phyloP scores from a whole-genome alignment of 2,113 vertebrate species.

The Pseudois nayaur region DNA sequence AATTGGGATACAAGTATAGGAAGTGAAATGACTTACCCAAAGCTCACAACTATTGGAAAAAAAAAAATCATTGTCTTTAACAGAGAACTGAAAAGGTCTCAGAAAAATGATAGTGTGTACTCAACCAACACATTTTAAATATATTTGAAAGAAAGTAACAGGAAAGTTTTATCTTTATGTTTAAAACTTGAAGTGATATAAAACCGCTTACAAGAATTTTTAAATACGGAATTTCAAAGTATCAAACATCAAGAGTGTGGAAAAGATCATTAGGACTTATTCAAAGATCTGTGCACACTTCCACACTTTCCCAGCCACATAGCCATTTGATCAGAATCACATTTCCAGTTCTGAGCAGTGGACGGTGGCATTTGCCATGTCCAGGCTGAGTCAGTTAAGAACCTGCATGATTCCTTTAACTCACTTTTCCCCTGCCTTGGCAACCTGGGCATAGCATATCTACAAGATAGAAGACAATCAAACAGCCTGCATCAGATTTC shows the following conservation, averaged over 20 bases:
- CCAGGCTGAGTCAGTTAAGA: background rate
- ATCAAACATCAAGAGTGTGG: background rate
- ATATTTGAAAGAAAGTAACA: slow-evolving; percentile 19
- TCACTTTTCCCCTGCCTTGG: background rate
- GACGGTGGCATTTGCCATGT: background rate
- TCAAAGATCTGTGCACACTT: background rate
- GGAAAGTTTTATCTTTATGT: background rate
- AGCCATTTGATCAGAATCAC: background rate
- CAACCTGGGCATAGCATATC: background rate
- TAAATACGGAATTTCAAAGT: slow-evolving; percentile 15
- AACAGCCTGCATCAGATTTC: background rate
- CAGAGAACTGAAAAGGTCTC: background rate
- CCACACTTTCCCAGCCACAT: background rate
- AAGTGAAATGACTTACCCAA: background rate
- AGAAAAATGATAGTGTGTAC: background rate
- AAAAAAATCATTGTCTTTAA: background rate
- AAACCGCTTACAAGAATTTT: slow-evolving; percentile 3
- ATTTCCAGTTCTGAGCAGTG: background rate
- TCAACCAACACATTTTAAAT: background rate
- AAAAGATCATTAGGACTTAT: background rate
- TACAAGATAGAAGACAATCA: background rate
- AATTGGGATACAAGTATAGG: background rate
- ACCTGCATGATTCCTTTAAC: background rate
- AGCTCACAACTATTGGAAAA: background rate
- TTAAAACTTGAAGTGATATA: slow-evolving; percentile 21